Evolutionary conservation across 2,113 vertebrate genomes (phyloP).

Genomic region (Chlorodrepanis virens): DNA sequence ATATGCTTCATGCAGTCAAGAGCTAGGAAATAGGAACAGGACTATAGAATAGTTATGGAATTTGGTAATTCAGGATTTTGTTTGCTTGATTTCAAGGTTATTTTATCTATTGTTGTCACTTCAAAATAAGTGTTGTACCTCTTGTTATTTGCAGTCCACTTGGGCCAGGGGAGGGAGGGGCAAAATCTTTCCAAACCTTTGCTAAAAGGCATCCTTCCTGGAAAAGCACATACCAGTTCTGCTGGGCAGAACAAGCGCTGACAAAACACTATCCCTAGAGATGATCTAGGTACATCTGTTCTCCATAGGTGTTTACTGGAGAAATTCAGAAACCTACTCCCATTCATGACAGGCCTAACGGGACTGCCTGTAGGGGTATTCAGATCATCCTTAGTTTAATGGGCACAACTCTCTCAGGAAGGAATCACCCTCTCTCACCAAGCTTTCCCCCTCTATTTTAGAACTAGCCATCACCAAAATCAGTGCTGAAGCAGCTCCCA

Average conservation of each 20-base stretch:
- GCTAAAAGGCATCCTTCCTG: not conserved
- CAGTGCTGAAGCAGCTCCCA: not conserved
- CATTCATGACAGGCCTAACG: not conserved
- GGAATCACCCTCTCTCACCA: not conserved
- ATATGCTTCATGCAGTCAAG: not conserved
- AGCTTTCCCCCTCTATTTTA: not conserved
- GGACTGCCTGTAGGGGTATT: not conserved
- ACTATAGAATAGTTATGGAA: not conserved
- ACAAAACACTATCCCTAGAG: not conserved
- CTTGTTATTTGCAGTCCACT: not conserved
- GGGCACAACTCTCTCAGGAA: not conserved
- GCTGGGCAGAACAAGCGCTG: not conserved
- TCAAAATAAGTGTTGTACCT: not conserved
- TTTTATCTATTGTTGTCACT: not conserved
- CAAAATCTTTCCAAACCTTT: not conserved
- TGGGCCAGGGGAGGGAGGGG: fast-evolving
- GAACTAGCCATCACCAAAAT: not conserved
- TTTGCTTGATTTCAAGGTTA: not conserved
- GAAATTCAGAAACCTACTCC: not conserved
- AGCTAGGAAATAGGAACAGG: not conserved
- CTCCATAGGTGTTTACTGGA: not conserved
- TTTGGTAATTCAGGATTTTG: not conserved
- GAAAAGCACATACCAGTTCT: not conserved
- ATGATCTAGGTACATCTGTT: not conserved
- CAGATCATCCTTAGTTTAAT: not conserved